A percentile compares a stretch with the other conserved stretches of the same genome.
These are phyloP conservation scores for Calyptomena viridis DNA, from an alignment of 2,113 vertebrate genomes.

Conservation along the genomic window DNA sequence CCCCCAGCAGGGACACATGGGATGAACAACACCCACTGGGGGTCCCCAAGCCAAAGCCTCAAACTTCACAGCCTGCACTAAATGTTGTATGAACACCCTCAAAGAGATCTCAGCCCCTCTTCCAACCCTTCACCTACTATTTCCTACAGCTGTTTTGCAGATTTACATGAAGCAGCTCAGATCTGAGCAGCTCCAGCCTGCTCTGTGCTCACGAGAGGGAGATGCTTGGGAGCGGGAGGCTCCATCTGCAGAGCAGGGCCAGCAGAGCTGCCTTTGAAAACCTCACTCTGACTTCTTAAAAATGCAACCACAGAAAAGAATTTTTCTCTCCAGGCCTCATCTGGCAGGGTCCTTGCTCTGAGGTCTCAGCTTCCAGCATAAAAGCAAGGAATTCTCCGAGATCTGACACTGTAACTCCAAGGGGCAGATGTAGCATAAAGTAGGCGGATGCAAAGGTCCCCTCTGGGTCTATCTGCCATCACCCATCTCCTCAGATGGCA, in stretches of 20 bases:
- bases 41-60: neutral
- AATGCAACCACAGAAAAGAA: slow-evolving; percentile 6
- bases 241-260: slow-evolving; percentile 6
- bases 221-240: neutral
- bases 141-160: neutral
- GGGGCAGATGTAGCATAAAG: neutral
- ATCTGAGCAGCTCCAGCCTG: neutral
- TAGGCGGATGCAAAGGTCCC: neutral
- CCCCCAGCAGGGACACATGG: neutral
- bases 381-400: neutral
- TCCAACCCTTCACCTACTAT: neutral
- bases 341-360: neutral
- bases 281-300: neutral
- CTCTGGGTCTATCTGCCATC: neutral
- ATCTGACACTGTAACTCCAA: neutral
- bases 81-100: neutral
- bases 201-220: neutral
- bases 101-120: neutral
- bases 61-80: neutral
- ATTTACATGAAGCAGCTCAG: neutral
- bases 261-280: slow-evolving; percentile 8
- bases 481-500: neutral
- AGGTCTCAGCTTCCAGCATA: neutral
- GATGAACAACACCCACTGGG: neutral
- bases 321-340: slow-evolving; percentile 19